phyloP scores from a whole-genome alignment of 2,888 invertebrate species.

The Cepaea hortensis region DNA sequence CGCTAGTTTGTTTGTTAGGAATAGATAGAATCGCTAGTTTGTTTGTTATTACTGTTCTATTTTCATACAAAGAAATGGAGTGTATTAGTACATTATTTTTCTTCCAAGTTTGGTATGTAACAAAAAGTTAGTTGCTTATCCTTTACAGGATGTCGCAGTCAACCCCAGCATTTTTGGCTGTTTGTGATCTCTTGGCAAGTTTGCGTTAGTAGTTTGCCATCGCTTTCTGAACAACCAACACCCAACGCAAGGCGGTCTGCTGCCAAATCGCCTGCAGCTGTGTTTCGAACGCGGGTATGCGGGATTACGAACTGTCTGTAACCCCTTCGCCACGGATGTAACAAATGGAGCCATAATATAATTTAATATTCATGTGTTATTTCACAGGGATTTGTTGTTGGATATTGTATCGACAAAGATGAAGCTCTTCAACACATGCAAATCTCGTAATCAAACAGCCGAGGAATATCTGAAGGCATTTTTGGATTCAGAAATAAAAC shows the following conservation, averaged over 20 bases:
- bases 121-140: too few relatives aligned
- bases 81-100: background rate
- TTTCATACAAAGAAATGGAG: too few relatives aligned
- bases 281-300: too few relatives aligned
- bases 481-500: slow-evolving; percentile 81
- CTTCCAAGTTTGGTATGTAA: background rate
- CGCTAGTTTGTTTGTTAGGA: too few relatives aligned
- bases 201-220: too few relatives aligned
- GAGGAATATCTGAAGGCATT: slow-evolving; percentile 80
- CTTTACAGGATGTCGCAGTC: too few relatives aligned
- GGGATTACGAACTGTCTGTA: too few relatives aligned
- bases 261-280: too few relatives aligned
- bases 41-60: background rate
- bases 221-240: too few relatives aligned
- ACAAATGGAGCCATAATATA: background rate
- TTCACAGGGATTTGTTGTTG: slow-evolving; percentile 68
- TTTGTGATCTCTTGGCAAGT: too few relatives aligned
- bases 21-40: background rate
- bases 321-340: background rate
- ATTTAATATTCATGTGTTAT: background rate
- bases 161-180: too few relatives aligned
- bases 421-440: slow-evolving; percentile 78
- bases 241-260: too few relatives aligned
- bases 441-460: slow-evolving; percentile 66
- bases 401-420: slow-evolving; percentile 77